phyloP scores from a whole-genome alignment of 2,888 invertebrate species.

The Drosophila mayaguana region DNA sequence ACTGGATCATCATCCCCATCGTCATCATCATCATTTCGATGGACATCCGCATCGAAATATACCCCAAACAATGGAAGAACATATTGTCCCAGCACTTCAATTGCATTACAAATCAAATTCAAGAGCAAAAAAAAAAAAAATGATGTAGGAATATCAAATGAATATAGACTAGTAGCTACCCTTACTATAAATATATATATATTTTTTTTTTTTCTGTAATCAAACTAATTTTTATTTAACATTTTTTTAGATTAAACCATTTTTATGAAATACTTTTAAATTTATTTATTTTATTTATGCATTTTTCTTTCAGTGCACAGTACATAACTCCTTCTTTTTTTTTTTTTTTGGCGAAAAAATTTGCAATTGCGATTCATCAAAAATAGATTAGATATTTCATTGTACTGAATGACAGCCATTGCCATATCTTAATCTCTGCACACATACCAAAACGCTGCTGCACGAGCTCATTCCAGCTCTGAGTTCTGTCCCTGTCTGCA shows the following conservation, averaged over 20 bases:
- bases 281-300: not conserved
- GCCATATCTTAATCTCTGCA: slow-evolving; percentile 29
- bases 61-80: slow-evolving; percentile 45
- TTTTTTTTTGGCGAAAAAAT: slow-evolving; percentile 65
- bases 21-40: slow-evolving; percentile 12
- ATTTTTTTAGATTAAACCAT: too few relatives aligned
- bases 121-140: slow-evolving; percentile 14
- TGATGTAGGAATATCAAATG: not conserved
- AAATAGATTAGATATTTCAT: slow-evolving; percentile 78
- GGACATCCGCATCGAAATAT: slow-evolving; percentile 30
- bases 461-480: slow-evolving; percentile 7
- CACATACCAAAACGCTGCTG: slow-evolving; percentile 36
- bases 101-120: slow-evolving; percentile 61
- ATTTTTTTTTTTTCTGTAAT: too few relatives aligned
- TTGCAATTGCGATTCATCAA: slow-evolving; percentile 79
- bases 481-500: not conserved
- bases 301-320: not conserved
- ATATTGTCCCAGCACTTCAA: slow-evolving; percentile 45
- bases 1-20: slow-evolving; percentile 13
- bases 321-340: not conserved
- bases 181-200: slow-evolving; percentile 8
- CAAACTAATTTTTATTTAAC: too few relatives aligned
- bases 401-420: slow-evolving; percentile 51
- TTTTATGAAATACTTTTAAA: too few relatives aligned
- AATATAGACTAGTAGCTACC: slow-evolving; percentile 7